Evolutionary conservation across 2,888 invertebrate genomes (phyloP), one percentile per base, ranked within the genome.

Genomic region (Atrina japonica): DNA sequence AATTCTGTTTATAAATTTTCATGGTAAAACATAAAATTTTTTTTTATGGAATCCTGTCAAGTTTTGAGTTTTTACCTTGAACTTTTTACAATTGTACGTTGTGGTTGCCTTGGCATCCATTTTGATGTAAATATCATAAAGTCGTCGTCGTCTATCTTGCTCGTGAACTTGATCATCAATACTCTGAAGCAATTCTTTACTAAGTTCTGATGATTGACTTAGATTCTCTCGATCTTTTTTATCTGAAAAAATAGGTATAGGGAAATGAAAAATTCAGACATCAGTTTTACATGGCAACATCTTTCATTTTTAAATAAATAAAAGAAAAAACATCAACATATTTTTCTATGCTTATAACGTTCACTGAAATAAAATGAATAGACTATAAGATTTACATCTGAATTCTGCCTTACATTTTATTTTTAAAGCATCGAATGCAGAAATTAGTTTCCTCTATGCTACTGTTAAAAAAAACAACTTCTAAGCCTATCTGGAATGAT

Each of bases 81-180:
- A 98, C 90, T 97, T 97, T 77, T 94, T 93, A n/a, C 90, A 89
- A 69, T 88, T 89, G 78, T 87, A 91, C 94, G 95, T 76, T 23
- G 94, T 94, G 0, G 96, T 95, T 0, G 97, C 97, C 90, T 98
- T 97, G 3, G 96, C 95, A 90, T 98, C 98, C 81, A 98, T 95
- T 78, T 95, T 92, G 88, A 96, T 95, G 91, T 96, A 97, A 80
- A 98, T 97, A 90, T 98, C 97, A 77, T 96, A 90, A 86, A 98
- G 96, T 16, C 97, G 92, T 89, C 96, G 95, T 82, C 96, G 95
- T 67, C 96, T 93, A 89, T 97, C 97, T 83, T 96, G 96, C 66
- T 96, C 95, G 0, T 96, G 97, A 30, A 98, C 97, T 88, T 97
- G 95, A 35, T 96, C 95, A 90, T 98, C 96, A 0, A 98, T 97